These are phyloP conservation scores for Pseudococcus jackbeardsleyi DNA, from an alignment of 2,888 invertebrate genomes.

Conservation along the genomic window DNA sequence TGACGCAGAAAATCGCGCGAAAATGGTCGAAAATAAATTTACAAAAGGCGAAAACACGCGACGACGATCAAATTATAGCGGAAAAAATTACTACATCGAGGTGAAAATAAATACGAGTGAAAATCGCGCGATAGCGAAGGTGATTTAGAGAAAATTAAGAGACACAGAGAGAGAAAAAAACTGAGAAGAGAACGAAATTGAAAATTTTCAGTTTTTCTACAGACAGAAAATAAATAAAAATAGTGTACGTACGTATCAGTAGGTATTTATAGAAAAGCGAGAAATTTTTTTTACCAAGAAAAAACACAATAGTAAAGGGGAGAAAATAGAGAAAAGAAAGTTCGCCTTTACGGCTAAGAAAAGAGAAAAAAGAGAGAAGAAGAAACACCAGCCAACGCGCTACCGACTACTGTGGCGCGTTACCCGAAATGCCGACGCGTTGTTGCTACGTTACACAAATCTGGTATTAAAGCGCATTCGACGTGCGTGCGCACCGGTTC, in stretches of 20 bases:
- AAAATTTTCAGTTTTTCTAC: not conserved
- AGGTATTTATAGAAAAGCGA: not conserved
- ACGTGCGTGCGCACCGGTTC: conserved; percentile 25
- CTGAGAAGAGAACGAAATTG: not conserved
- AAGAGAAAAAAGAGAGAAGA: conserved; percentile 53
- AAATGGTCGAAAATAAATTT: conserved; percentile 1
- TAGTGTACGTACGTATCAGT: too few relatives aligned
- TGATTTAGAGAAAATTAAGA: conserved; percentile 16
- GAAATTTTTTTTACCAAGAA: conserved; percentile 4
- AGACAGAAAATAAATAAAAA: too few relatives aligned
- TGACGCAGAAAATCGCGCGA: conserved; percentile 29
- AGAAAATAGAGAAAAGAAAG: conserved; percentile 36
- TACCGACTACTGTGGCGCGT: conserved; percentile 61
- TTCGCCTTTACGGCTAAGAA: conserved; percentile 59
- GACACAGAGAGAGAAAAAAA: not conserved
- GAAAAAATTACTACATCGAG: too few relatives aligned
- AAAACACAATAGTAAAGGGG: conserved; percentile 49
- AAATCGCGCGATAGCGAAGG: not conserved
- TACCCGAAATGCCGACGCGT: conserved; percentile 61
- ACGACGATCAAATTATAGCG: not conserved
- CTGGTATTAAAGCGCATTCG: conserved; percentile 58
- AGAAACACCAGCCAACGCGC: conserved; percentile 63
- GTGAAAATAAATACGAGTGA: too few relatives aligned
- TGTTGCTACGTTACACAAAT: conserved; percentile 62
- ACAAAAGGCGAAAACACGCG: not conserved